phyloP scores from a whole-genome alignment of 1,140 invertebrate species.

The Nasonia giraulti region DNA sequence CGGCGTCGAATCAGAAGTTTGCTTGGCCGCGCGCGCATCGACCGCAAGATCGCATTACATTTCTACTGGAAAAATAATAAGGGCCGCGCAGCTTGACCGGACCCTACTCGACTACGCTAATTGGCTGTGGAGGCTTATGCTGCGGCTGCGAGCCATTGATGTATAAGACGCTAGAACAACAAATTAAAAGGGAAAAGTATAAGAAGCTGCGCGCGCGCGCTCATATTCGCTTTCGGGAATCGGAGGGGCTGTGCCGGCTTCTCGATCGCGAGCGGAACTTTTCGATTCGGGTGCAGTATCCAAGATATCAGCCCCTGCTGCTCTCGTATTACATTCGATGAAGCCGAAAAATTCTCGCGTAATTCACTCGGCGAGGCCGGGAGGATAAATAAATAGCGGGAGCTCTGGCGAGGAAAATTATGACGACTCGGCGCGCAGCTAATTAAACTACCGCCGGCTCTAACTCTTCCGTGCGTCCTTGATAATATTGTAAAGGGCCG shows the following conservation, averaged over 20 bases:
- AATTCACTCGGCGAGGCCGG: background rate
- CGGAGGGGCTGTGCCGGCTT: background rate
- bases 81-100: slow-evolving; percentile 33
- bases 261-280: background rate
- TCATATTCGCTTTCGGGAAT: no score
- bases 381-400: background rate
- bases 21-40: slow-evolving; percentile 15
- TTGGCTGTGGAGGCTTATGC: background rate
- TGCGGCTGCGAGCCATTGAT: background rate
- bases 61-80: slow-evolving; percentile 43
- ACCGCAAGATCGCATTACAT: slow-evolving; percentile 44
- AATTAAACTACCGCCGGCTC: slow-evolving; percentile 24
- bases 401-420: slow-evolving; percentile 19
- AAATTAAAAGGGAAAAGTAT: slow-evolving; percentile 23
- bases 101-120: slow-evolving; percentile 7
- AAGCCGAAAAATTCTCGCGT: background rate
- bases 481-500: background rate
- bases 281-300: background rate
- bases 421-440: slow-evolving; percentile 19
- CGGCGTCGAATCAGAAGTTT: slow-evolving; percentile 17
- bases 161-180: slow-evolving; percentile 16
- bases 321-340: no score
- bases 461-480: background rate
- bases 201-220: background rate
- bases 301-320: no score